phyloP scores from a whole-genome alignment of 1,140 invertebrate genomes.

The Drosophila sulfurigaster region DNA sequence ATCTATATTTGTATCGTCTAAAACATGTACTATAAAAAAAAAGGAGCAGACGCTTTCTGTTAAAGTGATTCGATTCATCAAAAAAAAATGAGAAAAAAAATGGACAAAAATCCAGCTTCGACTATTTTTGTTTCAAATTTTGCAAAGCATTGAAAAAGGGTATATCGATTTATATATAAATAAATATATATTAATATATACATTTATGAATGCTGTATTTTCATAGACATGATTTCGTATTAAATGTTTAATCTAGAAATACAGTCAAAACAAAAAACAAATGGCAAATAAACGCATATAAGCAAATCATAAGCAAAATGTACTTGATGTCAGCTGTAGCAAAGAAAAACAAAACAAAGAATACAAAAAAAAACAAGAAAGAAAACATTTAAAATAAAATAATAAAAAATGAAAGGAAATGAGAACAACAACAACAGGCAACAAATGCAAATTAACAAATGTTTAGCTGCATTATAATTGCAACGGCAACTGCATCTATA shows the following conservation, averaged over 20 bases:
- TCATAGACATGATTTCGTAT: slow-evolving; percentile 75
- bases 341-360: slow-evolving; percentile 42
- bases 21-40: slow-evolving; percentile 47
- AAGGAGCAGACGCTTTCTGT: slow-evolving; percentile 20
- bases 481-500: slow-evolving; percentile 15
- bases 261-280: slow-evolving; percentile 32
- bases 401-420: slow-evolving; percentile 55
- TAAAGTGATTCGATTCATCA: slow-evolving; percentile 21
- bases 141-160: slow-evolving; percentile 67
- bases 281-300: slow-evolving; percentile 51
- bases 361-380: slow-evolving; percentile 37
- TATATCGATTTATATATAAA: slow-evolving; percentile 68
- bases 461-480: slow-evolving; percentile 7
- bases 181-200: slow-evolving; percentile 50
- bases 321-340: slow-evolving; percentile 80
- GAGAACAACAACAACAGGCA: slow-evolving; percentile 27
- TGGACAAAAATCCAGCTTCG: slow-evolving; percentile 26
- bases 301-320: slow-evolving; percentile 73
- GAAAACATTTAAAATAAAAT: slow-evolving; percentile 35
- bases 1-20: slow-evolving; percentile 47
- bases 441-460: slow-evolving; percentile 47
- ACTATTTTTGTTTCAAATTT: slow-evolving; percentile 51
- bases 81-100: slow-evolving; percentile 19
- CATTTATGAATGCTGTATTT: slow-evolving; percentile 69
- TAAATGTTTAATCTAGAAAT: slow-evolving; percentile 78